A percentile compares a stretch with the other conserved stretches of the same genome.
phyloP scores from a whole-genome alignment of 1,140 invertebrate genomes.

The Drosophila prosaltans region DNA sequence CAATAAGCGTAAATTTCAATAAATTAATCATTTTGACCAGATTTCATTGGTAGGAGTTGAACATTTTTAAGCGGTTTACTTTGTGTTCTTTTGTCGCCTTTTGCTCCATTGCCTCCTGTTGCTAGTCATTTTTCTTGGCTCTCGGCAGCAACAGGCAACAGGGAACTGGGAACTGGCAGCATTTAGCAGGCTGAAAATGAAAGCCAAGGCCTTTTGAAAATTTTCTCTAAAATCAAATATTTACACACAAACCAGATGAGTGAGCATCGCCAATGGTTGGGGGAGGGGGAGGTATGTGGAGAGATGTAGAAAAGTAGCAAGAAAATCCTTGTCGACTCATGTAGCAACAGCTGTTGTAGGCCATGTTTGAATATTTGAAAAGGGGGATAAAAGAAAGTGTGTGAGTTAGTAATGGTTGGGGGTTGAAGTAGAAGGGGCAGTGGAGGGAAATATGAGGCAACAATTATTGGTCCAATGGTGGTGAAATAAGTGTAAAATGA shows the following conservation, averaged over 20 bases:
- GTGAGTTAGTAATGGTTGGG: slow-evolving; percentile 10
- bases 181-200: slow-evolving; percentile 37
- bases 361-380: slow-evolving; percentile 62
- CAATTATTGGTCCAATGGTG: slow-evolving; percentile 11
- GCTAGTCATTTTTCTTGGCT: slow-evolving; percentile 26
- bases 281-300: neutral
- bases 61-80: slow-evolving; percentile 10
- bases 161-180: neutral
- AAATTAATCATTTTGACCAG: slow-evolving; percentile 72
- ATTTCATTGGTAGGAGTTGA: neutral
- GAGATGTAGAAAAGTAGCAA: neutral
- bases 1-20: slow-evolving; percentile 79
- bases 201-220: slow-evolving; percentile 15
- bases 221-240: slow-evolving; percentile 68
- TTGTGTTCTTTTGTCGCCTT: slow-evolving; percentile 3
- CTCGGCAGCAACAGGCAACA: slow-evolving; percentile 9
- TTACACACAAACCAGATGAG: slow-evolving; percentile 41
- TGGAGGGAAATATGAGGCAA: neutral
- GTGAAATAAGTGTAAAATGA: slow-evolving; percentile 13
- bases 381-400: slow-evolving; percentile 34
- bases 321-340: slow-evolving; percentile 61
- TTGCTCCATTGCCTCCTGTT: slow-evolving; percentile 8
- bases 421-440: neutral
- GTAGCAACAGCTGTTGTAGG: slow-evolving; percentile 76
- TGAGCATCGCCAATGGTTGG: neutral